phyloP scores from a whole-genome alignment of 2,797 vertebrate species.

The Xenopus petersii region DNA sequence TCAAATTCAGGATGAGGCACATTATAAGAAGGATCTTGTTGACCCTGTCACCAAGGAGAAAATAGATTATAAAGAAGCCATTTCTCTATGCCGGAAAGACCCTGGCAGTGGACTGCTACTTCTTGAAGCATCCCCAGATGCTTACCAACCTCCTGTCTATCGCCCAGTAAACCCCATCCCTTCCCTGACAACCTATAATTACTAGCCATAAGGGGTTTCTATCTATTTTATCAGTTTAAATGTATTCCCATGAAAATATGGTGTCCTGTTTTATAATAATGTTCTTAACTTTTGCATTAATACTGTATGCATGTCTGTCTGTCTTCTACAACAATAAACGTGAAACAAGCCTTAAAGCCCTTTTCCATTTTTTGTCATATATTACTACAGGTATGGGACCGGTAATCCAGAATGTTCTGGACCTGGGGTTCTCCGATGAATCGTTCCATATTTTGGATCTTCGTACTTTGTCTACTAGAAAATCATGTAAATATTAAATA shows the following conservation, averaged over 20 bases:
- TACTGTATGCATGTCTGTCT: conserved; percentile 9
- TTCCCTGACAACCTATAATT: conserved; percentile 31
- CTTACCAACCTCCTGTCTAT: conserved; percentile 56
- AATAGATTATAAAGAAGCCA: conserved; percentile 88
- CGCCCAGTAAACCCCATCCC: conserved; percentile 47
- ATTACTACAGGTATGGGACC: no score
- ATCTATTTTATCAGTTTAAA: not conserved
- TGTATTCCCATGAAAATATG: not conserved
- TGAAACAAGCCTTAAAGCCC: not conserved
- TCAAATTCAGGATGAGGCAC: conserved; percentile 78
- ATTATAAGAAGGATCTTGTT: conserved; percentile 74
- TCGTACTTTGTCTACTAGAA: no score
- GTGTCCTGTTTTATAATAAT: conserved; percentile 12
- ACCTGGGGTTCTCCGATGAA: no score
- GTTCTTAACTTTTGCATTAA: conserved; percentile 1
- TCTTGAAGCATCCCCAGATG: conserved; percentile 71
- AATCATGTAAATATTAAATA: no score
- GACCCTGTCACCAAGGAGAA: conserved; percentile 85
- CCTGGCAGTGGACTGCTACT: conserved; percentile 78
- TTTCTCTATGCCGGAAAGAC: conserved; percentile 81
- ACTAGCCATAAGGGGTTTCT: conserved; percentile 14
- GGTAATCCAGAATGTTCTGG: no score
- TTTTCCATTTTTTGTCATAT: no score
- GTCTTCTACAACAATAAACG: conserved; percentile 27
- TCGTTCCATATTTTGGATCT: no score